Evolutionary conservation across 2,888 invertebrate genomes (phyloP).

Genomic region (Morpho deidamia): DNA sequence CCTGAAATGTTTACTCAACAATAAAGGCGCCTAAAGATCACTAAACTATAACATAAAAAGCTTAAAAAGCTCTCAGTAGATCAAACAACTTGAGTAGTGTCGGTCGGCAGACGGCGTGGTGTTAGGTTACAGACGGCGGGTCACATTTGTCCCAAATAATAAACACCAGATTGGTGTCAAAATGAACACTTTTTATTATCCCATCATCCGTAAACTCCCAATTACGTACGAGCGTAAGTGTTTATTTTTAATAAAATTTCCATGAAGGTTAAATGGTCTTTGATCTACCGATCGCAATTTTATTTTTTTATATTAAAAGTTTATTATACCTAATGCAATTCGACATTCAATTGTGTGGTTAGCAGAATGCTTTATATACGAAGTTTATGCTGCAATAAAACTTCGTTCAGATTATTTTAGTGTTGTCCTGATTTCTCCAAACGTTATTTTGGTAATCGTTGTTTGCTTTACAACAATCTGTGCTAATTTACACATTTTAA

Average conservation of each 20-base stretch:
- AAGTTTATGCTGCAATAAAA: constrained; percentile 54
- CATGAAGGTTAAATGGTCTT: constrained; percentile 50
- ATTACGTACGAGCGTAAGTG: constrained; percentile 42
- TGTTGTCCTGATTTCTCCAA: constrained; percentile 42
- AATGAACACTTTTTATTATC: constrained; percentile 73
- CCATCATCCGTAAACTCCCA: constrained; percentile 63
- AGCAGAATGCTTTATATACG: constrained; percentile 37
- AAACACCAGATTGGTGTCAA: constrained; percentile 76
- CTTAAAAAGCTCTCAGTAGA: constrained; percentile 78
- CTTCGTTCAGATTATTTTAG: constrained; percentile 41
- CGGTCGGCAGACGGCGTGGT: constrained; percentile 65
- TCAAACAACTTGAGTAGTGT: constrained; percentile 72
- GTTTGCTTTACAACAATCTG: constrained; percentile 37
- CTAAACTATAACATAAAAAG: constrained; percentile 75
- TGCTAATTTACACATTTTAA: constrained; percentile 19
- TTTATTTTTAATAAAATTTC: constrained; percentile 68
- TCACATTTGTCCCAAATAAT: constrained; percentile 74
- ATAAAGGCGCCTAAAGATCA: constrained; percentile 69
- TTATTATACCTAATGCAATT: constrained; percentile 33
- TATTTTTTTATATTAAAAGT: constrained; percentile 35
- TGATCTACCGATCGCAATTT: constrained; percentile 46
- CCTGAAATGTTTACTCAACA: constrained; percentile 67
- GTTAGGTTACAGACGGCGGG: constrained; percentile 61
- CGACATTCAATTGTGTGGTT: constrained; percentile 40
- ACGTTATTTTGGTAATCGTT: constrained; percentile 36